Base-by-base conservation (phyloP, 2,797 vertebrate species). In the Diceros bicornis region DNA sequence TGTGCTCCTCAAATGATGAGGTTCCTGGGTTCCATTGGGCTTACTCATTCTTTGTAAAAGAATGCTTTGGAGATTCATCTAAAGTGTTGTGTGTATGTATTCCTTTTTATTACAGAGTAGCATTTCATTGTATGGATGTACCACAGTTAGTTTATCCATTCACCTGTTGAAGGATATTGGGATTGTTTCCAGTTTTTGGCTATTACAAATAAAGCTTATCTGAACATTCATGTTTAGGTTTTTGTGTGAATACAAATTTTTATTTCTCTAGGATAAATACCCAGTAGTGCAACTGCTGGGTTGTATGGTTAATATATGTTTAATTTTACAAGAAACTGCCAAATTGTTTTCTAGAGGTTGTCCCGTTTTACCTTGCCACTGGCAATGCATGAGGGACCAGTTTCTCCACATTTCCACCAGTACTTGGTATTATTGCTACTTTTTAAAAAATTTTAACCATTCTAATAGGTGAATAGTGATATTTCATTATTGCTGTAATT, bases 301-400 rank as follows among this genome's bases (percentile, higher is more conserved):
- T 71, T 88, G 9, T 82, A 32, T 57, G 41, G 44, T 75, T 88
- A 77, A 57, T 69, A 27, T 12, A 71, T 41, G 16, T 59, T 87
- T 20, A 81, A 93, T 96, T 83, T 88, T 88, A 18, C 69, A 83
- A 88, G 82, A 92, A 89, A 57, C 32, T 44, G 25, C 21, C 11
- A 62, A 69, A 32, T 23, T 37, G 20, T 21, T 37, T 74, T 95
- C 44, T 69, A 61, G 23, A 77, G 37, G 20, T 55, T 59, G 12
- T 34, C 23, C 44, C 2, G 11, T 62, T 44, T 66, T 32, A 12
- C 66, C 64, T 64, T 17, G 61, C 37, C 12, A 25, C 32, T 79
- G 62, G 55, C 4, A 57, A 29, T 59, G 21, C 21, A 23, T 20
- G 23, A 69, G 44, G 34, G 23, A 32, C 34, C 21, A 14, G 44